Evolutionary conservation across 2,113 vertebrate species (phyloP).

Genomic region (Cyanoramphus novaezelandiae): DNA sequence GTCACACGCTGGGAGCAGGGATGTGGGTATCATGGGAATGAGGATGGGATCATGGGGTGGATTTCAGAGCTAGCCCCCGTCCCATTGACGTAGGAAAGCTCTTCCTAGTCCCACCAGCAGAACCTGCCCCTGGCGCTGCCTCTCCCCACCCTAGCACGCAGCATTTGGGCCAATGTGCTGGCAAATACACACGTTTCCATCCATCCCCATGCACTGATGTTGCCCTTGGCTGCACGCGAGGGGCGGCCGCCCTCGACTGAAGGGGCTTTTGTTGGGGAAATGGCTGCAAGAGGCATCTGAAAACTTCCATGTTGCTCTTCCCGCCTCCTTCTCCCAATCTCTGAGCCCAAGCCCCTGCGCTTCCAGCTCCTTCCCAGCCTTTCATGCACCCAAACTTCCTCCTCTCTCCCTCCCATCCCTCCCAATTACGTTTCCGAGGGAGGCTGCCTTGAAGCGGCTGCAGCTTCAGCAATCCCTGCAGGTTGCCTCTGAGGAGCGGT

Average conservation of each 20-base stretch:
- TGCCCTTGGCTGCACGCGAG: conserved; percentile 45
- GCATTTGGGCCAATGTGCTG: neutral
- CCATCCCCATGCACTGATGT: neutral
- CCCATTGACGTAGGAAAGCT: neutral
- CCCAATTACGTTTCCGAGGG: neutral
- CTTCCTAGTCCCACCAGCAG: neutral
- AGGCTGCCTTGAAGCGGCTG: neutral
- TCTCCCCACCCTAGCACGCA: neutral
- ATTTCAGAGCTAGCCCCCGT: accelerated
- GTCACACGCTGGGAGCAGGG: neutral
- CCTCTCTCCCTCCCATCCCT: neutral
- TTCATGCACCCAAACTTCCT: neutral
- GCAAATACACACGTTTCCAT: neutral
- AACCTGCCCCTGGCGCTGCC: neutral
- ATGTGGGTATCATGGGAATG: neutral
- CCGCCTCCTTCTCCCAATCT: neutral
- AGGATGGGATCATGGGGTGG: neutral
- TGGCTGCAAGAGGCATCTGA: neutral
- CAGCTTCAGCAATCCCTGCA: neutral
- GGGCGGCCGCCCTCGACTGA: neutral
- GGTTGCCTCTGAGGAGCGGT: neutral
- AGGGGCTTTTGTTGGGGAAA: conserved; percentile 52
- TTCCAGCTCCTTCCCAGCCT: neutral
- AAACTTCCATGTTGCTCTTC: neutral
- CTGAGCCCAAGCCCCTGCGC: neutral